These are phyloP conservation scores for Zosterops hypoxanthus DNA, from an alignment of 2,113 vertebrate species.

Conservation along the genomic window DNA sequence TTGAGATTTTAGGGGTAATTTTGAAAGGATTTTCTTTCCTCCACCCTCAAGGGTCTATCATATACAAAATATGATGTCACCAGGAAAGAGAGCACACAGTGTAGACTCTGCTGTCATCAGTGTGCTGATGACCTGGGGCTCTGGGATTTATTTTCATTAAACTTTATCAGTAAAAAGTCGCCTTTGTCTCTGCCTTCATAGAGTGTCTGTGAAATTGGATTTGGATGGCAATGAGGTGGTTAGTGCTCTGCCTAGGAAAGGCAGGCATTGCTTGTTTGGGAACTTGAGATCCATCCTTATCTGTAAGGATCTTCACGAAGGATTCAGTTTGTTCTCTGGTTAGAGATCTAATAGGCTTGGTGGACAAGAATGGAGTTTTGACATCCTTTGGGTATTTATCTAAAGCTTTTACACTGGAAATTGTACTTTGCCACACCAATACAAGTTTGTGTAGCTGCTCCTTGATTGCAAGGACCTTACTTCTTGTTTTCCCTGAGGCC, in stretches of 20 bases:
- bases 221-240: conserved; percentile 11
- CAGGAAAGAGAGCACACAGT: not conserved
- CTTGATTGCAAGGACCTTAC: not conserved
- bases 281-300: not conserved
- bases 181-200: not conserved
- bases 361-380: not conserved
- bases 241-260: not conserved
- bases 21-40: not conserved
- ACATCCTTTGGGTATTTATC: not conserved
- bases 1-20: not conserved
- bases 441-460: not conserved
- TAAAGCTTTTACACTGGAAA: not conserved
- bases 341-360: not conserved
- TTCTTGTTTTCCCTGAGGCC: not conserved
- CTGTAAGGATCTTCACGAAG: not conserved
- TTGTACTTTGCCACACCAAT: not conserved
- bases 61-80: not conserved
- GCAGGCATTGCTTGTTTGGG: not conserved
- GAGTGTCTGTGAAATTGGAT: not conserved
- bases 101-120: not conserved
- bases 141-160: conserved; percentile 10
- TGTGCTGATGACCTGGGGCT: not conserved
- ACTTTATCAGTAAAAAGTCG: not conserved
- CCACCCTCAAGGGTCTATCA: not conserved
- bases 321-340: not conserved